Evolutionary conservation across 2,797 vertebrate genomes (phyloP).

Genomic region (Nyctibius grandis): DNA sequence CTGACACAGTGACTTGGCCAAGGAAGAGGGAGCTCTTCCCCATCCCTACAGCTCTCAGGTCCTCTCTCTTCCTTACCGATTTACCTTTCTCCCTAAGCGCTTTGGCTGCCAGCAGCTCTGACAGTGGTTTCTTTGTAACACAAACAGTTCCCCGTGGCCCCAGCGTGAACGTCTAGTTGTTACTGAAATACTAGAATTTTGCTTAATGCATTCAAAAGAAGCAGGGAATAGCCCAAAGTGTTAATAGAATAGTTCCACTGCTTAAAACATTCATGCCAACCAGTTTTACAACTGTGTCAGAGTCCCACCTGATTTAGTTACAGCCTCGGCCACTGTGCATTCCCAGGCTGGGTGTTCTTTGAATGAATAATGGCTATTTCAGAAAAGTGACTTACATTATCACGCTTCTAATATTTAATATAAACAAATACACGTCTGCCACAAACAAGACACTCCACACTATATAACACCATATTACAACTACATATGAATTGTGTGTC

Average conservation of each 20-base stretch:
- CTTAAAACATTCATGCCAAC: not conserved
- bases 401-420: not conserved
- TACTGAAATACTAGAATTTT: not conserved
- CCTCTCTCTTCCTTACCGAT: not conserved
- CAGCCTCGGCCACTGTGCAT: not conserved
- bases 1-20: not conserved
- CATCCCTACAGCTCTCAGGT: not conserved
- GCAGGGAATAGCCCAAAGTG: not conserved
- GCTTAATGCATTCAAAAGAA: not conserved
- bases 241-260: not conserved
- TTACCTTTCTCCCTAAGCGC: not conserved
- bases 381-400: not conserved
- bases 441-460: not conserved
- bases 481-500: rapidly evolving
- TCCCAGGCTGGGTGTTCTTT: not conserved
- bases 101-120: not conserved
- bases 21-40: not conserved
- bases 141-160: not conserved
- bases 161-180: not conserved
- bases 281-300: not conserved
- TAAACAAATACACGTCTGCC: not conserved
- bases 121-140: constrained; percentile 10
- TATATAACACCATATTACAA: not conserved
- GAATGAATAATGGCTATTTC: not conserved
- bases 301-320: not conserved